Base-by-base conservation (phyloP, 2,888 invertebrate species). In the Eupelmus urozonus region DNA sequence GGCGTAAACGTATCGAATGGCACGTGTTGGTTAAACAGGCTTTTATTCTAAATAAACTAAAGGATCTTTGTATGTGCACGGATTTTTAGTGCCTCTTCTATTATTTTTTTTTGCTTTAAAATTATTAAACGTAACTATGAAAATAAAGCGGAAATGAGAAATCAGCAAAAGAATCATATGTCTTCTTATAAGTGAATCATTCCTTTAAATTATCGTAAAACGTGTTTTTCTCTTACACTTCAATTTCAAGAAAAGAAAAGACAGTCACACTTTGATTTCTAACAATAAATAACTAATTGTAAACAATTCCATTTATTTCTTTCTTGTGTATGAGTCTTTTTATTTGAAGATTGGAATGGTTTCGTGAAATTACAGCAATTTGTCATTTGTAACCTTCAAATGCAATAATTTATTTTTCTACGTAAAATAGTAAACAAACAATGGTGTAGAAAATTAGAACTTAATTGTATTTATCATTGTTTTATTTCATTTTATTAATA, bases 161-260 rank as follows among this genome's bases (percentile, higher is more conserved):
- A 45, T 70, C 45, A 18, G 25, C 45, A 25, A 27, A n/a, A 57
- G 45, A 59, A 45, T 16, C 51, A 34, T 5, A 34, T 29, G 4
- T 66, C 7, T 11, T 34, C 16, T 29, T 0, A 18, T 5, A 20
- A 34, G 25, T 70, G 69, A 70, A 57, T 70, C 57, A 70, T 42
- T 42, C 18, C 11, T 18, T 27, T 70, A 40, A 45, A 25, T 70
- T 59, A 70, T 70, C 69, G 11, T 11, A 25, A 18, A 27, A 70
- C 57, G 57, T 59, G 57, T 18, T 27, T 70, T 45, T 29, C 51
- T 66, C 34, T 5, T 51, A 4, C 16, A 20, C 16, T 29, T 27
- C 1, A 65, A 18, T 51, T 51, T 18, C n/a, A 51, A 51, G 20
- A 45, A 25, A 45, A 16, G 5, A n/a, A 53, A 34, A 66, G 13